Evolutionary conservation across 2,888 invertebrate species (phyloP).

Genomic region (Pheosia tremula): DNA sequence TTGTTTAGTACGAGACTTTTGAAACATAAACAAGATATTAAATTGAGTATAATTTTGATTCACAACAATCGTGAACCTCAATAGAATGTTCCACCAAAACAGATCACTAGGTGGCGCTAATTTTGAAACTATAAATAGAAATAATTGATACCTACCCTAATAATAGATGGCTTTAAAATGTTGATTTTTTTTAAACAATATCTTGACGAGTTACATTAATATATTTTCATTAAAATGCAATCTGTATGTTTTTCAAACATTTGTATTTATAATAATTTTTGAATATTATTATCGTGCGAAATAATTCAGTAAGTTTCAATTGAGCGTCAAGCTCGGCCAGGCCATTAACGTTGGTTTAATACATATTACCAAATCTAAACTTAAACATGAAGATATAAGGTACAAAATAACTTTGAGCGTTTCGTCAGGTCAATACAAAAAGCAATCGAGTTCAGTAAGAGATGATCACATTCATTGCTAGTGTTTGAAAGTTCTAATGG

Average conservation of each 20-base stretch:
- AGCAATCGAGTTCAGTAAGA: slow-evolving; percentile 40
- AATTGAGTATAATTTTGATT: too few species aligned
- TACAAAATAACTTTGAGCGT: not conserved
- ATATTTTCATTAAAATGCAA: slow-evolving; percentile 35
- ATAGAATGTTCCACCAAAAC: too few species aligned
- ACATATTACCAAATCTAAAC: slow-evolving; percentile 10
- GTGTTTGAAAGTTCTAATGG: slow-evolving; percentile 36
- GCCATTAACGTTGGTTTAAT: slow-evolving; percentile 35
- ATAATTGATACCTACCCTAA: too few species aligned
- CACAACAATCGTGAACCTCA: too few species aligned
- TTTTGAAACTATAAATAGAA: too few species aligned
- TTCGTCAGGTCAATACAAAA: slow-evolving; percentile 15
- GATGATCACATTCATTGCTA: slow-evolving; percentile 41
- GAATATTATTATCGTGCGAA: slow-evolving; percentile 80
- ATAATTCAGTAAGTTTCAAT: slow-evolving; percentile 80
- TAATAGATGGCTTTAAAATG: too few species aligned
- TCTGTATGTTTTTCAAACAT: slow-evolving; percentile 43
- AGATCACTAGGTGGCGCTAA: too few species aligned
- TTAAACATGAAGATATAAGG: not conserved
- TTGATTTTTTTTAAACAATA: too few species aligned
- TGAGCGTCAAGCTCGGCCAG: slow-evolving; percentile 45
- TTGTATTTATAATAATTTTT: slow-evolving; percentile 68
- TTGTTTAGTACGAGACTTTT: too few species aligned
- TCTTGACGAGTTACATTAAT: slow-evolving; percentile 12
- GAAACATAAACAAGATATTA: too few species aligned